phyloP scores from a whole-genome alignment of 2,888 invertebrate species.

The Hedya salicella region DNA sequence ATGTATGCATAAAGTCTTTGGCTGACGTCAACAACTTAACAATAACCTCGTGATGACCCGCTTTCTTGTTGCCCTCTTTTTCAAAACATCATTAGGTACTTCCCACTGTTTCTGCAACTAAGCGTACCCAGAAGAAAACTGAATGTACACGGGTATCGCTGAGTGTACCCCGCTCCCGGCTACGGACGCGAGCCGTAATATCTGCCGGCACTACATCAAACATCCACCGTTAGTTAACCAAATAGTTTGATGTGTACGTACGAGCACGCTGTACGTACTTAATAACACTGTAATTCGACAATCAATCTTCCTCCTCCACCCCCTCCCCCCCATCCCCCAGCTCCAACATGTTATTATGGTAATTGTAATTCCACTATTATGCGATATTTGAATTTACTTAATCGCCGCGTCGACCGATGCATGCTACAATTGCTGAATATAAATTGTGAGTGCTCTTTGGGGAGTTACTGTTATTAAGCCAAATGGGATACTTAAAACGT shows the following conservation, averaged over 20 bases:
- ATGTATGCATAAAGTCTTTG: too few species aligned
- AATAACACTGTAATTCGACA: conserved; percentile 38
- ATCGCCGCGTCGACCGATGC: conserved; percentile 16
- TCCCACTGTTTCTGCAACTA: too few species aligned
- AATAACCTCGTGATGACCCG: too few species aligned
- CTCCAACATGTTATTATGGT: conserved; percentile 33
- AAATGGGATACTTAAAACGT: background rate
- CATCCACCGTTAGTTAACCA: conserved; percentile 10
- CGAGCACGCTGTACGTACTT: conserved; percentile 23
- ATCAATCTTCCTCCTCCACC: conserved; percentile 27
- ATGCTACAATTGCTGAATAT: conserved; percentile 22
- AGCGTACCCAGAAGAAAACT: too few species aligned
- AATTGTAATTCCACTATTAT: conserved; percentile 36
- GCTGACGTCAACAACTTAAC: too few species aligned
- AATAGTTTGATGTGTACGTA: conserved; percentile 35
- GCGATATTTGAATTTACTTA: conserved; percentile 36
- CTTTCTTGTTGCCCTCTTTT: too few species aligned
- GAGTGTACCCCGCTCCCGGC: background rate
- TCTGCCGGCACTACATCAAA: background rate
- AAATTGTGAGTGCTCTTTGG: conserved; percentile 15
- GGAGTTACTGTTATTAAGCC: background rate
- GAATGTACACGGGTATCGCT: too few species aligned
- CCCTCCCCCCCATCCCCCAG: conserved; percentile 3
- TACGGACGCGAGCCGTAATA: background rate
- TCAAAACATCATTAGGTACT: too few species aligned